A percentile compares a stretch with the other conserved stretches of the same genome.
These are phyloP conservation scores for Acronicta psi DNA, from an alignment of 2,888 invertebrate genomes.

Conservation along the genomic window DNA sequence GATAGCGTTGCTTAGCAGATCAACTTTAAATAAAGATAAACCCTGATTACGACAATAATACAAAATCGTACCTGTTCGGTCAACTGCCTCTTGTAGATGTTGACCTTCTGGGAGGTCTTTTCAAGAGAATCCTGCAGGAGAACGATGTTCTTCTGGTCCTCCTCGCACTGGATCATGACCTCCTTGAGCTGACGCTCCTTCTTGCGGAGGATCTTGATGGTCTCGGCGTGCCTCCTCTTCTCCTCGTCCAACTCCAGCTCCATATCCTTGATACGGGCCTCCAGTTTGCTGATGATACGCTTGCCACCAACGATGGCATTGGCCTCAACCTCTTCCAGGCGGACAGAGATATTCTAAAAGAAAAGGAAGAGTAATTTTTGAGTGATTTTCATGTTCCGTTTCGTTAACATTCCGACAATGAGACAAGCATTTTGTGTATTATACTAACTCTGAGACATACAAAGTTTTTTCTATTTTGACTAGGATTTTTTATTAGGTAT, in stretches of 20 bases:
- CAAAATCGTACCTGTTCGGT: constrained; percentile 92
- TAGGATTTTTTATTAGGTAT: no score
- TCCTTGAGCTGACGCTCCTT: constrained; percentile 99
- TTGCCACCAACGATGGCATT: constrained; percentile 99
- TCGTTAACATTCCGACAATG: no score
- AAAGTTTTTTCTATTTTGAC: no score
- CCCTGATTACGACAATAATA: background rate
- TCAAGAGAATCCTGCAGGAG: constrained; percentile 97
- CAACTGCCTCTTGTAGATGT: constrained; percentile 98
- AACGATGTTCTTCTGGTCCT: constrained; percentile 98
- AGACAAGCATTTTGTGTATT: no score
- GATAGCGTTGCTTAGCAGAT: no score
- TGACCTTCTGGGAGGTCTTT: constrained; percentile 95
- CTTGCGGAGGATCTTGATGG: constrained; percentile 99
- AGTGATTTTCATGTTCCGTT: background rate
- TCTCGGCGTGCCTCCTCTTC: constrained; percentile 98
- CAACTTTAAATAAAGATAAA: no score
- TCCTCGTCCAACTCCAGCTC: constrained; percentile 98
- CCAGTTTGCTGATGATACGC: constrained; percentile 99
- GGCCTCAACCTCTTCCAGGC: constrained; percentile 98
- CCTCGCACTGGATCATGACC: constrained; percentile 97
- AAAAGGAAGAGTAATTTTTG: constrained; percentile 11
- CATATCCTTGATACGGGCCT: constrained; percentile 97
- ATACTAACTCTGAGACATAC: no score
- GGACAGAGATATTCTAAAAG: constrained; percentile 94